A percentile compares a stretch with the other conserved stretches of the same genome.
Conservation (phyloP, 2,113 vertebrate genomes). For the Bujurquina vittata region DNA sequence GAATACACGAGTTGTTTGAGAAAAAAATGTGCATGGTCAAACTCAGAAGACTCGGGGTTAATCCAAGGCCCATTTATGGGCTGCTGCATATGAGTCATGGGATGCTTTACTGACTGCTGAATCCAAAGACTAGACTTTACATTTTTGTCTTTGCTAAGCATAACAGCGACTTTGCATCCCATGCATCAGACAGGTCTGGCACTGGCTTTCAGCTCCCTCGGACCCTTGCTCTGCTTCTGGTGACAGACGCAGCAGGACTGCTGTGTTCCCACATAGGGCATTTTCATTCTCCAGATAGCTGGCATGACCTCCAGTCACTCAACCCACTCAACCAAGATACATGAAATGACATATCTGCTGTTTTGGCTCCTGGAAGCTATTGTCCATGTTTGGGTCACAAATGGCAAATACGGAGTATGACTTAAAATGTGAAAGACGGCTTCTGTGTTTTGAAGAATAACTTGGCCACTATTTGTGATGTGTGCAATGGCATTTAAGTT, state of each 20-base stretch:
- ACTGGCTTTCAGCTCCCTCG: not conserved
- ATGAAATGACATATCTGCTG: slow-evolving; percentile 21
- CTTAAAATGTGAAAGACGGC: slow-evolving; percentile 39
- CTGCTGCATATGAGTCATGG: not conserved
- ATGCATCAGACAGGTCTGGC: not conserved
- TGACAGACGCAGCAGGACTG: slow-evolving; percentile 17
- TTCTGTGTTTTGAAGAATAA: slow-evolving; percentile 33
- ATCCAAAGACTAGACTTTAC: not conserved
- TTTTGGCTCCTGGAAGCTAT: not conserved
- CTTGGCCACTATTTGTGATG: slow-evolving; percentile 49
- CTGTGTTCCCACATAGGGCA: not conserved
- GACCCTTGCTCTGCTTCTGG: not conserved
- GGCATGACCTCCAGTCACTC: slow-evolving; percentile 50
- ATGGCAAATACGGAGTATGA: not conserved
- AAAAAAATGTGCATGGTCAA: not conserved
- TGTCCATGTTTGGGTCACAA: not conserved
- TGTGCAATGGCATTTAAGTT: slow-evolving; percentile 75
- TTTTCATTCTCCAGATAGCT: slow-evolving; percentile 29
- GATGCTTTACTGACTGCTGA: not conserved
- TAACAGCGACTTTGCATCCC: not conserved
- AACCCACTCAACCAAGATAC: slow-evolving; percentile 26
- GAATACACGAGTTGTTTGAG: not conserved
- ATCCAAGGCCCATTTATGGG: not conserved
- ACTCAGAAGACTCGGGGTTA: not conserved
- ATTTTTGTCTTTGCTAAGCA: not conserved